A percentile compares a stretch with the other conserved stretches of the same genome.
phyloP scores from a whole-genome alignment of 2,888 invertebrate genomes.

The Deilephila elpenor region DNA sequence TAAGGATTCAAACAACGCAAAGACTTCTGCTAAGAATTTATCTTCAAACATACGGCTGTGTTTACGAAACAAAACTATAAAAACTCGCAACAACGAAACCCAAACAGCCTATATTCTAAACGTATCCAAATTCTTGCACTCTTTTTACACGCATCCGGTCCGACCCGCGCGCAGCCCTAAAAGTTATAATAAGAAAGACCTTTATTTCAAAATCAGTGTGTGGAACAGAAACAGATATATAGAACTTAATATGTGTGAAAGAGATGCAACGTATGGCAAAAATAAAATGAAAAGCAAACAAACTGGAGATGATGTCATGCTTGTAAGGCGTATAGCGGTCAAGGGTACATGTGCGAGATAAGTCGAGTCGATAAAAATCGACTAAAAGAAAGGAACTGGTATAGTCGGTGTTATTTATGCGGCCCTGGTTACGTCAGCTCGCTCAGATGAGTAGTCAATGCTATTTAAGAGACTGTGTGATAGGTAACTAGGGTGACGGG shows the following conservation, averaged over 20 bases:
- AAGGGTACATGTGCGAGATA: slow-evolving; percentile 65
- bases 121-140: slow-evolving; percentile 13
- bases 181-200: slow-evolving; percentile 22
- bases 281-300: slow-evolving; percentile 66
- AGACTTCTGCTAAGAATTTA: neutral
- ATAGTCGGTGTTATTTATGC: slow-evolving; percentile 2
- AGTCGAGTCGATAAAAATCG: slow-evolving; percentile 26
- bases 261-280: slow-evolving; percentile 59
- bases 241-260: slow-evolving; percentile 41
- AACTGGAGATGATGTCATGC: slow-evolving; percentile 71
- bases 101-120: neutral
- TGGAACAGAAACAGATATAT: slow-evolving; percentile 42
- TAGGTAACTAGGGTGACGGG: neutral
- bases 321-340: slow-evolving; percentile 75
- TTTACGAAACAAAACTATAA: neutral
- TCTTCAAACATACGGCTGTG: neutral
- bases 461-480: neutral
- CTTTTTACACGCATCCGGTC: slow-evolving; percentile 13
- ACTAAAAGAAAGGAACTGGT: slow-evolving; percentile 14
- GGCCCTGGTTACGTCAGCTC: slow-evolving; percentile 15
- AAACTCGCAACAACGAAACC: neutral
- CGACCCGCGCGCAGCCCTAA: slow-evolving; percentile 10
- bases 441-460: neutral
- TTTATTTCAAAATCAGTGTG: slow-evolving; percentile 27
- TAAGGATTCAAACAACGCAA: too few species aligned